phyloP scores from a whole-genome alignment of 2,113 vertebrate genomes.

The Brevimyrus niger region DNA sequence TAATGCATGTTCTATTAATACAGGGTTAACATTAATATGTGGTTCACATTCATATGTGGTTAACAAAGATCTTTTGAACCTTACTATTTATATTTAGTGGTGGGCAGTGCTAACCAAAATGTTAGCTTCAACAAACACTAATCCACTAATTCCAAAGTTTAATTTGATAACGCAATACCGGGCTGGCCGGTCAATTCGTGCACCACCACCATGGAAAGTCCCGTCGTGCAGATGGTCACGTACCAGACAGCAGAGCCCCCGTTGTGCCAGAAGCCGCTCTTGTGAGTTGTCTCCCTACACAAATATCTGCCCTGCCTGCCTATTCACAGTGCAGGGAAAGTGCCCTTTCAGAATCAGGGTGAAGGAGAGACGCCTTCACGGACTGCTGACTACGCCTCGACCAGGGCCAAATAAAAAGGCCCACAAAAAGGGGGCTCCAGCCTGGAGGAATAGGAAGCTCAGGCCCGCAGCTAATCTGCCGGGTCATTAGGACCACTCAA shows the following conservation, averaged over 20 bases:
- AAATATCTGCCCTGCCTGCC: slow-evolving; percentile 48
- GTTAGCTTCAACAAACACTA: not conserved
- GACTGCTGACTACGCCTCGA: slow-evolving; percentile 81
- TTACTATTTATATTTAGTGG: not conserved
- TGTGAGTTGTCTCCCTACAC: slow-evolving; percentile 45
- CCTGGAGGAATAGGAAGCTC: slow-evolving; percentile 66
- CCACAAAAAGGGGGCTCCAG: slow-evolving; percentile 46
- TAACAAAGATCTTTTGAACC: not conserved
- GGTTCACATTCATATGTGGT: not conserved
- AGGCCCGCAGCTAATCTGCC: slow-evolving; percentile 72
- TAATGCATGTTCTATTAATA: not conserved
- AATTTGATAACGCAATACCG: not conserved
- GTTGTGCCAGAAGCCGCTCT: slow-evolving; percentile 54
- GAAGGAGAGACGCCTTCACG: slow-evolving; percentile 87
- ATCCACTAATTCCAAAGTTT: not conserved
- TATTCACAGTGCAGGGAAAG: slow-evolving; percentile 61
- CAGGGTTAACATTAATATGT: no score
- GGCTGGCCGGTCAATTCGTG: slow-evolving; percentile 10
- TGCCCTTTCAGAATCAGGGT: slow-evolving; percentile 73
- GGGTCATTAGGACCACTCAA: slow-evolving; percentile 78
- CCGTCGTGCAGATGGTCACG: slow-evolving; percentile 76
- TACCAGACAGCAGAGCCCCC: slow-evolving; percentile 59
- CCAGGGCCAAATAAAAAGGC: slow-evolving; percentile 50
- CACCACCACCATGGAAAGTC: slow-evolving; percentile 65
- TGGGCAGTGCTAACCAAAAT: no score